phyloP scores from a whole-genome alignment of 2,113 vertebrate species.

The Seriola dumerili region DNA sequence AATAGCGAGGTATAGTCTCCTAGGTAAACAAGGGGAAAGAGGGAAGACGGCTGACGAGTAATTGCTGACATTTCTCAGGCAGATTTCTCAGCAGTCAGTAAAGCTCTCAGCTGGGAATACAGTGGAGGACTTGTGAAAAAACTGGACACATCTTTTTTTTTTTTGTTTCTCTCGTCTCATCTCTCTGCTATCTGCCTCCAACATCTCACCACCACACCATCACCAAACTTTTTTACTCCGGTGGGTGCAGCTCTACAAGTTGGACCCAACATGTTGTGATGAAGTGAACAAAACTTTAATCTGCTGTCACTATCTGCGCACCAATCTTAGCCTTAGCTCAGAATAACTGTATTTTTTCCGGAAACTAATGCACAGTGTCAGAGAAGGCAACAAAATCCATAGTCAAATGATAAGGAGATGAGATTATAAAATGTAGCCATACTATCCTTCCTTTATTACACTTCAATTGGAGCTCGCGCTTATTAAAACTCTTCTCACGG shows the following conservation, averaged over 20 bases:
- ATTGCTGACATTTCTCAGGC: slow-evolving; percentile 78
- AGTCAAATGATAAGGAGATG: slow-evolving; percentile 42
- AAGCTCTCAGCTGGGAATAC: slow-evolving; percentile 41
- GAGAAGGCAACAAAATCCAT: slow-evolving; percentile 31
- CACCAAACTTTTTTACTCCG: not conserved
- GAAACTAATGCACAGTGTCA: not conserved
- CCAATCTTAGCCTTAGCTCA: not conserved
- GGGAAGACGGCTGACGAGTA: slow-evolving; percentile 67
- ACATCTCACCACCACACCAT: slow-evolving; percentile 2
- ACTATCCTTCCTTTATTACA: slow-evolving; percentile 46
- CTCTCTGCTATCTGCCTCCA: not conserved
- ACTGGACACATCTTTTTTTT: not conserved
- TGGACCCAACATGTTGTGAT: slow-evolving; percentile 15
- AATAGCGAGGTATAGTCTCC: slow-evolving; percentile 58
- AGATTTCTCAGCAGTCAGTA: slow-evolving; percentile 64
- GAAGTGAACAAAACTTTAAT: slow-evolving; percentile 35
- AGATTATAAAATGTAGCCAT: slow-evolving; percentile 49
- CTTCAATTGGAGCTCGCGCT: slow-evolving; percentile 36
- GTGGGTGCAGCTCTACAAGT: not conserved
- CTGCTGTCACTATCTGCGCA: not conserved
- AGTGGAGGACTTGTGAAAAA: slow-evolving; percentile 20
- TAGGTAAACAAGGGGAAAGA: slow-evolving; percentile 70
- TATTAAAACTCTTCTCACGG: slow-evolving; percentile 64
- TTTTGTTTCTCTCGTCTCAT: too few species aligned
- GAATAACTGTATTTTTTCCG: not conserved